Percentiles rank a stretch among this genome's conserved stretches.
phyloP scores from a whole-genome alignment of 1,140 invertebrate genomes.

The Melipona quadrifasciata region DNA sequence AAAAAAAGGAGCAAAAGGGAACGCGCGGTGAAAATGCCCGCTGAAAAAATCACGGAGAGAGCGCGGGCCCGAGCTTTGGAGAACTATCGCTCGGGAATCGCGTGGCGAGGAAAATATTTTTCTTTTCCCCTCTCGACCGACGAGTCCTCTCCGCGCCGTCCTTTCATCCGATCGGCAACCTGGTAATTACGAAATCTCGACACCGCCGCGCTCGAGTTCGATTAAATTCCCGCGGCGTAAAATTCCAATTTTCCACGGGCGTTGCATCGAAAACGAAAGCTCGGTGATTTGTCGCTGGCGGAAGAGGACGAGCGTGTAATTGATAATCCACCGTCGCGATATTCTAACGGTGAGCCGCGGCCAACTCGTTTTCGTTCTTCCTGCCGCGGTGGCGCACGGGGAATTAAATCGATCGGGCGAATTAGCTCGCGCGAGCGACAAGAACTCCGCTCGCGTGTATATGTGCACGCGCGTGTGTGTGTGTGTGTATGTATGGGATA shows the following conservation, averaged over 20 bases:
- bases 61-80: background rate
- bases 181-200: background rate
- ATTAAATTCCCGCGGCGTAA: background rate
- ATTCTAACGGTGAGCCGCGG: background rate
- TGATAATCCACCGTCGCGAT: constrained; percentile 47
- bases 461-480: too few relatives aligned
- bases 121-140: background rate
- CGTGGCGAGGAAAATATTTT: background rate
- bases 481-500: constrained; percentile 28
- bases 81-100: background rate
- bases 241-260: background rate
- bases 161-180: background rate
- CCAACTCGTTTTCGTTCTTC: constrained; percentile 2
- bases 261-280: background rate
- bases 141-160: too few relatives aligned
- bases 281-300: background rate
- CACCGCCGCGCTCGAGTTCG: too few relatives aligned
- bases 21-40: constrained; percentile 16
- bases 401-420: constrained; percentile 53
- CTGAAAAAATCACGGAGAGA: background rate
- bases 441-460: constrained; percentile 12
- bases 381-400: background rate
- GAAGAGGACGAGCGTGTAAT: constrained; percentile 18
- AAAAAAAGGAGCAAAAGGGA: background rate
- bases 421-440: constrained; percentile 49